Conservation (phyloP, 2,113 vertebrate species). For the Coracopsis vasa region DNA sequence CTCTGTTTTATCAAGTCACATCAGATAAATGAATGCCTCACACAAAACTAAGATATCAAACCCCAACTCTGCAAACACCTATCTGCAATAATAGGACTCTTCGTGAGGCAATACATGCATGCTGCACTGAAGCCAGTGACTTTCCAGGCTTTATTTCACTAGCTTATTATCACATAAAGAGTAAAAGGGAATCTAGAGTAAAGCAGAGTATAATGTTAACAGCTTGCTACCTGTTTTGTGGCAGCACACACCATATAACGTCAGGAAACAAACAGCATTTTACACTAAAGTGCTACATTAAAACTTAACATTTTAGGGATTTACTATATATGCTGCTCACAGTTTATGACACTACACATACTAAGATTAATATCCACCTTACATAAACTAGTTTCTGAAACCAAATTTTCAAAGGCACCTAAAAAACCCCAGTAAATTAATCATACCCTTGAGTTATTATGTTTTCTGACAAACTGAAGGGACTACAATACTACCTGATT, state of each 20-base stretch:
- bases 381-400: neutral
- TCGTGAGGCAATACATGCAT: neutral
- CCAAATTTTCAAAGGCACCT: neutral
- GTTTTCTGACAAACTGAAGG: neutral
- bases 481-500: neutral
- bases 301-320: neutral
- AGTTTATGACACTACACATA: fast-evolving
- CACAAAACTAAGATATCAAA: neutral
- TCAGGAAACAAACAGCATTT: neutral
- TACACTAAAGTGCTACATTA: neutral
- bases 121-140: neutral
- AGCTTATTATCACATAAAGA: neutral
- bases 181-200: neutral
- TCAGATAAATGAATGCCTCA: neutral
- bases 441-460: fast-evolving
- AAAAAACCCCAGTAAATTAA: neutral
- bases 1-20: neutral
- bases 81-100: neutral
- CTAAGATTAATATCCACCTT: fast-evolving
- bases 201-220: neutral
- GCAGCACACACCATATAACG: neutral
- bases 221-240: neutral
- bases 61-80: neutral
- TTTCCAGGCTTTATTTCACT: neutral
- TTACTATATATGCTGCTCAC: neutral